These are phyloP conservation scores for Drosophila lacicola DNA, from an alignment of 2,888 invertebrate genomes.

Conservation along the genomic window DNA sequence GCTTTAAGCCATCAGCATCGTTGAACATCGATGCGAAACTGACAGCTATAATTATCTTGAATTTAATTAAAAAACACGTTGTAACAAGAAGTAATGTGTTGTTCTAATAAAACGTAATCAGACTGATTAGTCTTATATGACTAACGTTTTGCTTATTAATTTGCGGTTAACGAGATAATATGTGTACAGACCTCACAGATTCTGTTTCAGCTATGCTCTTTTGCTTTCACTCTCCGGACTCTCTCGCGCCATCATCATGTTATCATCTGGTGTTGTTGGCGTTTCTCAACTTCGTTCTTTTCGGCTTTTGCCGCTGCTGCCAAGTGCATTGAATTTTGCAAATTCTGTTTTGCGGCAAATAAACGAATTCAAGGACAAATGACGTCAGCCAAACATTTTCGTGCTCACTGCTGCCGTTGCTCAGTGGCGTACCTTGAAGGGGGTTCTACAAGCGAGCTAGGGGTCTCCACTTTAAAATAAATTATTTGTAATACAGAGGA, in stretches of 20 bases:
- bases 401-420: slow-evolving; percentile 43
- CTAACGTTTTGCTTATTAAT: not conserved
- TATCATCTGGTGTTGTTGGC: slow-evolving; percentile 62
- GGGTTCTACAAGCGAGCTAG: slow-evolving; percentile 7
- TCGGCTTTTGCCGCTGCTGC: slow-evolving; percentile 35
- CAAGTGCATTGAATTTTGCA: slow-evolving; percentile 79
- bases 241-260: slow-evolving; percentile 26
- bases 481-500: too few species aligned
- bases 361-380: slow-evolving; percentile 80
- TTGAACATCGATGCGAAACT: not conserved
- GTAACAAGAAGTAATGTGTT: not conserved
- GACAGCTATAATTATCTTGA: slow-evolving; percentile 10
- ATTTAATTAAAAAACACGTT: not conserved
- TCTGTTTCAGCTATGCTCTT: slow-evolving; percentile 15
- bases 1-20: not conserved
- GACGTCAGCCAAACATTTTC: slow-evolving; percentile 80
- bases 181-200: slow-evolving; percentile 3
- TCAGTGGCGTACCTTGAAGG: slow-evolving; percentile 41
- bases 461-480: too few species aligned
- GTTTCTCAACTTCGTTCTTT: slow-evolving; percentile 35
- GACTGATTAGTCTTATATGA: not conserved
- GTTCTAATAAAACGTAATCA: not conserved
- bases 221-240: slow-evolving; percentile 43
- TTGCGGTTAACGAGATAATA: not conserved
- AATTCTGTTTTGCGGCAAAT: slow-evolving; percentile 72